Conservation (phyloP, 1,140 invertebrate genomes). For the Ips typographus region DNA sequence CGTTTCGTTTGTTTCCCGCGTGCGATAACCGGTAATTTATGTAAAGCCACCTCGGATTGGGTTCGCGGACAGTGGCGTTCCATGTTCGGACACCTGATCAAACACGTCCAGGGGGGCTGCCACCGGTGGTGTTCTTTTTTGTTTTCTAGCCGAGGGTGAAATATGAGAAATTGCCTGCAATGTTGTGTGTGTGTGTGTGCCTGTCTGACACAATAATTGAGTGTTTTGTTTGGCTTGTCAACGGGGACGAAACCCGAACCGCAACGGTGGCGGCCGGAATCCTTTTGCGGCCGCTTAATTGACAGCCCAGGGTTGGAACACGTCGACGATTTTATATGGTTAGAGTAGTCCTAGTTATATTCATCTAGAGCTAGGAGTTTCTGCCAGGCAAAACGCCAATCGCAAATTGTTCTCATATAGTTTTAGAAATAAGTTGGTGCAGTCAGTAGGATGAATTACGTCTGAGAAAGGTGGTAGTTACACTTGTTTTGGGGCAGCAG, state of each 20-base stretch:
- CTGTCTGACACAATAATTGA: conserved; percentile 33
- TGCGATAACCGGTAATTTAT: conserved; percentile 4
- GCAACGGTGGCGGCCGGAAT: conserved; percentile 41
- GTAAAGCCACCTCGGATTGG: background rate
- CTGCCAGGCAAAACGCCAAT: too few relatives aligned
- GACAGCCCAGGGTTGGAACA: conserved; percentile 48
- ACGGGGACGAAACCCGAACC: conserved; percentile 46
- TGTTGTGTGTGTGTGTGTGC: background rate
- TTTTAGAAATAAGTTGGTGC: too few relatives aligned
- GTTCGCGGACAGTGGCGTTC: too few relatives aligned
- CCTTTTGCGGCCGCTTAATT: conserved; percentile 45
- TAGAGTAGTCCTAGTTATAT: conserved; percentile 8
- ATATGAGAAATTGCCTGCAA: conserved; percentile 43
- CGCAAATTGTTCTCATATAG: too few relatives aligned
- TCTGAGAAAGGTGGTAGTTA: too few relatives aligned
- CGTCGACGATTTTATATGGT: conserved; percentile 18
- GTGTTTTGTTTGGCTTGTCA: conserved; percentile 48
- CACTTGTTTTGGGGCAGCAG: too few relatives aligned
- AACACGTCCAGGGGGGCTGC: background rate
- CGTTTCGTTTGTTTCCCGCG: conserved; percentile 9
- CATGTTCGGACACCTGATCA: too few relatives aligned
- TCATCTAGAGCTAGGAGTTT: background rate
- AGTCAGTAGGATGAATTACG: too few relatives aligned
- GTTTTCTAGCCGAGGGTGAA: conserved; percentile 19
- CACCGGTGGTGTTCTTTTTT: background rate